Percentiles rank a stretch among this genome's conserved stretches.
Conservation (phyloP, 1,140 invertebrate species). For the Drosophila tani region DNA sequence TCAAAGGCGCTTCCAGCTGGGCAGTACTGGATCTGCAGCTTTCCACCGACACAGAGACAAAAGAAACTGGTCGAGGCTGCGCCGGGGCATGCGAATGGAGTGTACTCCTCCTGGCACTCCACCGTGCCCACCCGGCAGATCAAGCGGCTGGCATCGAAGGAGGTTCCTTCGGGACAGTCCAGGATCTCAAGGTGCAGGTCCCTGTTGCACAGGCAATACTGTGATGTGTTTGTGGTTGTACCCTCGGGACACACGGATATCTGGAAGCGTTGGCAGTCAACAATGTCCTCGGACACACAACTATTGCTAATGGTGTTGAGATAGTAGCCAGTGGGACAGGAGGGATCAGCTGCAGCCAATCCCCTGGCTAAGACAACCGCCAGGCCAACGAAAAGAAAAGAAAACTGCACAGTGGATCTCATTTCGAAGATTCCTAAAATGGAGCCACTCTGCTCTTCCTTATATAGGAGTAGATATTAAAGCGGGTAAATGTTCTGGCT, state of each 20-base stretch:
- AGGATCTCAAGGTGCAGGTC: slow-evolving; percentile 16
- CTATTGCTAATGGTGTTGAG: neutral
- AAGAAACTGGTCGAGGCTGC: neutral
- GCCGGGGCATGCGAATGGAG: slow-evolving; percentile 7
- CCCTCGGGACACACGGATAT: slow-evolving; percentile 1
- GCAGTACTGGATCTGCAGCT: neutral
- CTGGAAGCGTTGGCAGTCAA: neutral
- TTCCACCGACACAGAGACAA: slow-evolving; percentile 19
- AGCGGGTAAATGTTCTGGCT: slow-evolving; percentile 16
- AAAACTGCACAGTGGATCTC: neutral
- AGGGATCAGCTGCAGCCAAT: neutral
- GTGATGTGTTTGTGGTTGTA: neutral
- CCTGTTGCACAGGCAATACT: slow-evolving; percentile 8
- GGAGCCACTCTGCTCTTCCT: slow-evolving; percentile 9
- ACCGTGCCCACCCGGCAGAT: slow-evolving; percentile 12
- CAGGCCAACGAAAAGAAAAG: neutral
- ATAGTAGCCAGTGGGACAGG: slow-evolving; percentile 5
- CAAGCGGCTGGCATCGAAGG: slow-evolving; percentile 10
- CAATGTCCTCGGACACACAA: slow-evolving; percentile 4
- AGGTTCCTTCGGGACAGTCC: slow-evolving; percentile 13
- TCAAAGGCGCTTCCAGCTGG: slow-evolving; percentile 2
- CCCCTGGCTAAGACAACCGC: neutral
- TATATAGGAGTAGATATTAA: slow-evolving; percentile 49
- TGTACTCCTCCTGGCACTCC: slow-evolving; percentile 21
- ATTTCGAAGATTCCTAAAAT: slow-evolving; percentile 5